A percentile compares a stretch with the other conserved stretches of the same genome.
Conservation (phyloP, 2,888 invertebrate species). For the Capitulum mitella region DNA sequence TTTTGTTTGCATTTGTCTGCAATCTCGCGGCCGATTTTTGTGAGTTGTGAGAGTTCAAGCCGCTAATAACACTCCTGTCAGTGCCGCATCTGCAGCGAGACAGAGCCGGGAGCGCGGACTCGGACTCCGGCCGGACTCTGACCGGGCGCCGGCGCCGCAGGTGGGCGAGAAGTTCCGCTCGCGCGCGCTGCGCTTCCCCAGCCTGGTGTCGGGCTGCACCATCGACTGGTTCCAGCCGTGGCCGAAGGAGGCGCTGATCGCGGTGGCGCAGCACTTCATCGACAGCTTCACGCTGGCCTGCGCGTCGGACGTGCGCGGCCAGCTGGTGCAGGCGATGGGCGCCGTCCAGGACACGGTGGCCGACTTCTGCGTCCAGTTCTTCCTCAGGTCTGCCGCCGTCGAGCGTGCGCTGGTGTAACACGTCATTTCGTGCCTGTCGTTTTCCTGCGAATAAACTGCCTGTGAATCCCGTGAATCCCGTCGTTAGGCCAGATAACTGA, state of each 20-base stretch:
- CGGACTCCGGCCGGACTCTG: neutral
- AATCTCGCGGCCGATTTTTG: no score
- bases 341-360: conserved; percentile 91
- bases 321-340: conserved; percentile 82
- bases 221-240: conserved; percentile 98
- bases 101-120: no score
- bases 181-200: conserved; percentile 84
- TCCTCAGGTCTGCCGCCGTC: conserved; percentile 56
- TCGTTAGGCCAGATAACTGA: no score
- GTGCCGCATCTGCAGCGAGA: no score
- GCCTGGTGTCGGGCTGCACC: conserved; percentile 93
- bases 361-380: conserved; percentile 73
- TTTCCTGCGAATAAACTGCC: no score
- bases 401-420: no score
- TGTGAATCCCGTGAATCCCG: no score
- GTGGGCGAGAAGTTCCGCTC: conserved; percentile 93
- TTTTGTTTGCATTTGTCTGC: no score
- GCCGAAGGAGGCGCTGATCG: conserved; percentile 89
- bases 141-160: conserved; percentile 43
- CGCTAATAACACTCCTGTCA: no score
- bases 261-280: conserved; percentile 87
- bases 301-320: conserved; percentile 67
- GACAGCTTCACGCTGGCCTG: conserved; percentile 78
- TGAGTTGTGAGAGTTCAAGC: no score
- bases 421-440: no score